Evolutionary conservation across 1,140 invertebrate species (phyloP), one percentile per base, ranked within the genome.

Genomic region (Ctenoplectra terminalis): DNA sequence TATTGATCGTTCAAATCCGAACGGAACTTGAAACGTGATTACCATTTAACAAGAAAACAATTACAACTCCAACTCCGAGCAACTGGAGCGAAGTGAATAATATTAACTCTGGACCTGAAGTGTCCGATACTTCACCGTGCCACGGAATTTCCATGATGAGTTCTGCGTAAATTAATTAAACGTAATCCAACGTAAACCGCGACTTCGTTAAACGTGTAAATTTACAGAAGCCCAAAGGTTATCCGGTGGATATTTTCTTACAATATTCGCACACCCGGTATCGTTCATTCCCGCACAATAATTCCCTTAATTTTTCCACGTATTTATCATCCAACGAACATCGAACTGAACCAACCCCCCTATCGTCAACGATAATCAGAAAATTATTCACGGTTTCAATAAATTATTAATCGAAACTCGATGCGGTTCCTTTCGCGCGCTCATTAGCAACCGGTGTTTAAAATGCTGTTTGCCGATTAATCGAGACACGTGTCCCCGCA

Each of bases 181-280:
- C 11, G 17, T 29, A 40, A 48, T 43, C 29, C 52, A 37, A 46
- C 0, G 26, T 23, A 29, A 77, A 11, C 20, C 29, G 7, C 1
- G 7, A n/a, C 23, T 58, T 77, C 50, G 40, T 77, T 48, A 69
- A 58, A 46, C 37, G 64, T 34, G 75, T 11, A 69, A 48, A 77
- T 70, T 70, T 70, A 46, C 75, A 46, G 29, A 48, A 60, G 26
- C 31, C n/a, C 31, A 20, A 23, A 20, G 7, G 2, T 34, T 34
- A 34, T 8, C 31, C 15, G 11, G 40, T 5, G 40, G 40, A 4
- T 5, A 40, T 40, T 40, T 40, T 9, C 40, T 40, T 9, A 9
- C 40, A 9, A 9, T 40, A 40, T 9, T 40, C 9, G 9, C n/a
- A 40, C 40, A 9, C 40, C 40, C 40, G 4, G 4, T 40, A 40